Percentiles rank a stretch among this genome's conserved stretches.
phyloP scores from a whole-genome alignment of 2,113 vertebrate species.

The Antechinus stuartii region DNA sequence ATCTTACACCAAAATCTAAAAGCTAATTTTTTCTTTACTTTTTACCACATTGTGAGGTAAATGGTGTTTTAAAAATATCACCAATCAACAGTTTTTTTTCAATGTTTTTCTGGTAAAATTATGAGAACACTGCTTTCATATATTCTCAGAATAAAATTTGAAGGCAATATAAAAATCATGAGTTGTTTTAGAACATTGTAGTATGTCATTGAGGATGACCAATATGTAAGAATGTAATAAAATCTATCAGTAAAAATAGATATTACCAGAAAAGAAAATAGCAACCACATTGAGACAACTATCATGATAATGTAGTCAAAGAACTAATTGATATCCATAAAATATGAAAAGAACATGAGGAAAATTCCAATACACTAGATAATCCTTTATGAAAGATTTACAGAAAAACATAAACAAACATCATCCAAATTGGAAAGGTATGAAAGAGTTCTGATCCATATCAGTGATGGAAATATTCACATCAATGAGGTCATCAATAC shows the following conservation, averaged over 20 bases:
- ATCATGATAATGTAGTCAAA: not conserved
- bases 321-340: not conserved
- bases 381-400: not conserved
- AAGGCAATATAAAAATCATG: not conserved
- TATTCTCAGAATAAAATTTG: not conserved
- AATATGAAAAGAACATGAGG: not conserved
- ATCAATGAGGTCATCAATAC: not conserved
- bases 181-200: not conserved
- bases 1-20: not conserved
- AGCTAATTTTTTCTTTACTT: not conserved
- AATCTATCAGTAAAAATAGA: not conserved
- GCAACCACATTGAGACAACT: not conserved
- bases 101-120: not conserved
- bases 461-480: not conserved
- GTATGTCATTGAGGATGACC: not conserved
- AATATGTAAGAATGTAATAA: not conserved
- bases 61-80: not conserved
- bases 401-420: not conserved
- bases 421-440: not conserved
- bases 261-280: not conserved
- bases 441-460: not conserved
- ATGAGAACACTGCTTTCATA: not conserved
- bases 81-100: not conserved
- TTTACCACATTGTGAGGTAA: not conserved
- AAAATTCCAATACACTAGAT: not conserved